Evolutionary conservation across 2,888 invertebrate genomes (phyloP), one percentile per base, ranked within the genome.

Genomic region (Timema cristinae): DNA sequence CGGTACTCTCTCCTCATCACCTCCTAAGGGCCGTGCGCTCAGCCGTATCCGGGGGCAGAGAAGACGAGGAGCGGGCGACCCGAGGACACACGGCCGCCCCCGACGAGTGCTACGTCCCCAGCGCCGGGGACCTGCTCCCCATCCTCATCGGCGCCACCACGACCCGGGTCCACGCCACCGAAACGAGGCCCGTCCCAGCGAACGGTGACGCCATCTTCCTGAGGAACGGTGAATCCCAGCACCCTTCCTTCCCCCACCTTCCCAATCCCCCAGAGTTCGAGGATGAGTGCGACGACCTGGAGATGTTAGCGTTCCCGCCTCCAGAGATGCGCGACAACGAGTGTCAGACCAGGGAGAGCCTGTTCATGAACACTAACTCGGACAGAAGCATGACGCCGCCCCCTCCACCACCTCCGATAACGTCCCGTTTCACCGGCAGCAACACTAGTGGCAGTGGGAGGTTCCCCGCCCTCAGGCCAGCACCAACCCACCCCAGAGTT

Each of bases 261-360:
- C 59, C 48, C 69, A 49, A 59, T 10, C 32, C 47, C 50, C 52
- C 50, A 32, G 66, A 54, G 32, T 32, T 32, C 7, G 48, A 67
- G 9, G 69, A 67, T 47, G 71, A 71, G n/a, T 68, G 70, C 10
- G 70, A 68, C 50, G 70, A 73, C 13, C 11, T 70, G 52, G 69
- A 69, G 48, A 49, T 72, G 72, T 61, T 69, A 15, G 52, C 70
- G 13, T 71, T 61, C 50, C 68, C 71, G 7, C 67, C 83, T 72
- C 85, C 86, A 4, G 88, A 88, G 79, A 91, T 89, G 86, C 87
- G 89, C 77, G 91, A 91, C 80, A 90, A 87, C 80, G 90, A 89
- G 70, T 94, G 94, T 80, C 94, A 94, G 81, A 94, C 94, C 0
- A 86, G 94, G 76, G 94, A 92, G 80, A 92, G 92, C 78, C 82